These are phyloP conservation scores for Euphydryas editha DNA, from an alignment of 2,888 invertebrate species.

Conservation along the genomic window DNA sequence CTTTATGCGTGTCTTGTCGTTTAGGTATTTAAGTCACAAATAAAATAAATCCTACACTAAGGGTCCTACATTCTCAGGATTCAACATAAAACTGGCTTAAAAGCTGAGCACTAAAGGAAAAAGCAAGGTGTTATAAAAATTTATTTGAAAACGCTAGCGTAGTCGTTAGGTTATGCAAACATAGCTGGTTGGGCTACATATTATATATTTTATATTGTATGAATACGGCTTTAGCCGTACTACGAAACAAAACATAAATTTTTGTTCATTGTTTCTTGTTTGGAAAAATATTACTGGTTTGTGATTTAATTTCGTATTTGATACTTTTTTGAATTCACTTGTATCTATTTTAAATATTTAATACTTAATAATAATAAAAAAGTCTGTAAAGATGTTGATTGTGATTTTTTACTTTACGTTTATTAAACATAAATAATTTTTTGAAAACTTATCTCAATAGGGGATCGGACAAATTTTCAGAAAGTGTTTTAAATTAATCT, in stretches of 20 bases:
- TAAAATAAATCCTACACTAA: constrained; percentile 16
- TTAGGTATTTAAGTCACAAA: constrained; percentile 3
- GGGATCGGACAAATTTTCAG: no score
- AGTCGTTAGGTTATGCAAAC: constrained; percentile 26
- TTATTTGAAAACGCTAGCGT: constrained; percentile 24
- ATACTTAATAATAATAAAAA: no score
- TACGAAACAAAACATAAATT: constrained; percentile 16
- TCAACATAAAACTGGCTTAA: constrained; percentile 21
- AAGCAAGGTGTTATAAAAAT: constrained; percentile 27
- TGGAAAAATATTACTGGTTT: constrained; percentile 10
- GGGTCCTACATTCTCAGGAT: constrained; percentile 15
- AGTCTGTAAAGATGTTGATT: no score
- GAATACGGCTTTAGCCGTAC: constrained; percentile 16
- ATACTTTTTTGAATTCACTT: background rate
- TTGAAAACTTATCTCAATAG: no score
- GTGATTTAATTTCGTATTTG: constrained; percentile 1
- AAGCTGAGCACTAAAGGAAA: constrained; percentile 24
- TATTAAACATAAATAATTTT: no score
- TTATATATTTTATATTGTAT: constrained; percentile 27
- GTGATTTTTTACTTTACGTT: no score
- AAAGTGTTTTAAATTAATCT: no score
- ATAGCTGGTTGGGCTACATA: constrained; percentile 22
- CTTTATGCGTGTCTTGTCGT: background rate
- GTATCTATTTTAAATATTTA: background rate
- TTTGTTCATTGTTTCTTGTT: constrained; percentile 18